These are phyloP conservation scores for Excalfactoria chinensis DNA, from an alignment of 2,113 vertebrate genomes.

Conservation along the genomic window DNA sequence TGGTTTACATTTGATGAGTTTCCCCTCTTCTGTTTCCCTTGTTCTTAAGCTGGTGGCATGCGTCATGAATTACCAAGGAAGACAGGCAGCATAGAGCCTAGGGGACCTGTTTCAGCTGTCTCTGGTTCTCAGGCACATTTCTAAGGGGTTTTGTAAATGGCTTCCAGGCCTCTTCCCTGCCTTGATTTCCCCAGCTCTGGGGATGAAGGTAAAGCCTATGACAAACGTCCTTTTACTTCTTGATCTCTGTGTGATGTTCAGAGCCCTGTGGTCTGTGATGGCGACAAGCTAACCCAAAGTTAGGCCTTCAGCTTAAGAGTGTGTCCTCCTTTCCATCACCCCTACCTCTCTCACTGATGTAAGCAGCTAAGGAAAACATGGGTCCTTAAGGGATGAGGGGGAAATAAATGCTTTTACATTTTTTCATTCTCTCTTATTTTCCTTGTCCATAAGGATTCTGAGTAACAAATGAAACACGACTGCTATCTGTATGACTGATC, in stretches of 20 bases:
- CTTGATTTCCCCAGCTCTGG: slow-evolving; percentile 13
- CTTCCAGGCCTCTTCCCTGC: neutral
- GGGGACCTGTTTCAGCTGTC: neutral
- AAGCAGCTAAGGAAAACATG: slow-evolving; percentile 72
- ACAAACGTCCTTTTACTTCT: too few relatives aligned
- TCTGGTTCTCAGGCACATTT: neutral
- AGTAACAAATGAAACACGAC: slow-evolving; percentile 91
- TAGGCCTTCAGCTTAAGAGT: neutral
- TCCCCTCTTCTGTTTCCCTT: neutral
- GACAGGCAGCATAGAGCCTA: slow-evolving; percentile 16
- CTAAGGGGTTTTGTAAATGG: neutral
- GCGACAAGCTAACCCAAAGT: neutral
- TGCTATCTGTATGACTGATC: slow-evolving; percentile 88
- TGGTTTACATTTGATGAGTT: neutral
- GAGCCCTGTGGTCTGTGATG: neutral
- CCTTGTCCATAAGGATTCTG: slow-evolving; percentile 89
- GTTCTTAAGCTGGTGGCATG: neutral
- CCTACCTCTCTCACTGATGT: neutral
- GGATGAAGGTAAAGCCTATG: neutral
- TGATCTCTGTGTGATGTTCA: neutral
- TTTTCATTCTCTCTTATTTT: slow-evolving; percentile 82
- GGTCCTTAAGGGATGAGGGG: slow-evolving; percentile 80
- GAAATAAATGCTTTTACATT: slow-evolving; percentile 88
- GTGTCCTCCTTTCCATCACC: neutral
- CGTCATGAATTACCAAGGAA: neutral